These are phyloP conservation scores for Melanotus villosus DNA, from an alignment of 2,888 invertebrate species.

Conservation along the genomic window DNA sequence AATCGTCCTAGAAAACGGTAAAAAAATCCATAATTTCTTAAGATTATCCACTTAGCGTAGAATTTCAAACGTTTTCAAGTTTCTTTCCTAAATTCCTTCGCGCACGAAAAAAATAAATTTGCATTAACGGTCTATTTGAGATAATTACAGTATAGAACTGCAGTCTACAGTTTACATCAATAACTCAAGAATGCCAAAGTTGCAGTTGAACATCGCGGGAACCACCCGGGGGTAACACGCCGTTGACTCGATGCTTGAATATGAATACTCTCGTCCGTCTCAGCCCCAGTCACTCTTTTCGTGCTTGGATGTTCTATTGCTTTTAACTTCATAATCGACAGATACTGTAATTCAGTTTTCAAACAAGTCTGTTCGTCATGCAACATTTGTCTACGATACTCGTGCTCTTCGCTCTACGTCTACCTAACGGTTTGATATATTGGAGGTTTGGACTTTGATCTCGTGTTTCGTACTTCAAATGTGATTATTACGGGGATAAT, in stretches of 20 bases:
- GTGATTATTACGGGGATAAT: too few relatives aligned
- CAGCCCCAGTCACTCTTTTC: constrained; percentile 28
- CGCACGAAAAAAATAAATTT: too few relatives aligned
- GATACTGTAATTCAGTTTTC: constrained; percentile 11
- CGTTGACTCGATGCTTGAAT: too few relatives aligned
- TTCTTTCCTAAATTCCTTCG: too few relatives aligned
- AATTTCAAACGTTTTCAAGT: too few relatives aligned
- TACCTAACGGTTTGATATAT: background rate
- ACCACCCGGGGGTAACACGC: constrained; percentile 50
- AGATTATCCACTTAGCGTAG: too few relatives aligned
- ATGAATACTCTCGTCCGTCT: too few relatives aligned
- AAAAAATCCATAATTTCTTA: too few relatives aligned
- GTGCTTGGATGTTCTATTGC: constrained; percentile 20
- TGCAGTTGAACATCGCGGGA: constrained; percentile 41
- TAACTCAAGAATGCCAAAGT: constrained; percentile 36
- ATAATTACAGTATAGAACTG: constrained; percentile 31
- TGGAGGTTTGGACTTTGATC: background rate
- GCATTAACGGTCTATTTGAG: constrained; percentile 35
- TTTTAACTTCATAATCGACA: constrained; percentile 13
- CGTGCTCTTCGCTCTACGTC: background rate
- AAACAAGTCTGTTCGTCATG: constrained; percentile 18
- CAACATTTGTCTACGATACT: constrained; percentile 3
- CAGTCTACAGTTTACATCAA: constrained; percentile 37
- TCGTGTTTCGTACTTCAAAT: too few relatives aligned
- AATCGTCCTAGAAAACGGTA: too few relatives aligned